phyloP scores from a whole-genome alignment of 1,140 invertebrate genomes.

The Saccostrea cuccullata region DNA sequence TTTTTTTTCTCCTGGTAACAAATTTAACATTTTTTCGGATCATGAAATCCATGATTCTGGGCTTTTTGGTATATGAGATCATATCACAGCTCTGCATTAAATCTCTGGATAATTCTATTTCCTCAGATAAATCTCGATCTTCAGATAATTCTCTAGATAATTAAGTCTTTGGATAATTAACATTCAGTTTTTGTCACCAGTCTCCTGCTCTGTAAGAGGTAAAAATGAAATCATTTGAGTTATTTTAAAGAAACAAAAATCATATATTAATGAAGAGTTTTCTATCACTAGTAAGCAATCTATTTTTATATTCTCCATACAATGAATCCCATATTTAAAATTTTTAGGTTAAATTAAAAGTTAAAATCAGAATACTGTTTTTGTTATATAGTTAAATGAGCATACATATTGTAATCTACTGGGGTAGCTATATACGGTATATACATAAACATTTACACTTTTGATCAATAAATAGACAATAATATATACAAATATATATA shows the following conservation, averaged over 20 bases:
- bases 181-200: conserved; percentile 6
- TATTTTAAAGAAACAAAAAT: background rate
- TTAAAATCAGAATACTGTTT: too few species aligned
- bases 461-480: too few species aligned
- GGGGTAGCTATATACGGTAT: too few species aligned
- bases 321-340: too few species aligned
- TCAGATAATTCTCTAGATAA: background rate
- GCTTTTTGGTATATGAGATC: background rate
- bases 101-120: background rate
- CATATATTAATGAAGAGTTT: background rate
- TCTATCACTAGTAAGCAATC: background rate
- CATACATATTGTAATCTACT: too few species aligned
- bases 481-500: too few species aligned
- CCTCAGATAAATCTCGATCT: background rate
- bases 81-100: background rate
- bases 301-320: too few species aligned
- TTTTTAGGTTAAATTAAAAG: too few species aligned
- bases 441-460: too few species aligned
- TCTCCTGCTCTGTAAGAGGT: background rate
- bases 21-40: background rate
- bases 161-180: background rate
- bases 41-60: background rate
- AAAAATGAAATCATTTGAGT: background rate
- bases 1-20: background rate
- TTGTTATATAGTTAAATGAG: too few species aligned